phyloP scores from a whole-genome alignment of 2,797 vertebrate genomes.

The Labroides dimidiatus region DNA sequence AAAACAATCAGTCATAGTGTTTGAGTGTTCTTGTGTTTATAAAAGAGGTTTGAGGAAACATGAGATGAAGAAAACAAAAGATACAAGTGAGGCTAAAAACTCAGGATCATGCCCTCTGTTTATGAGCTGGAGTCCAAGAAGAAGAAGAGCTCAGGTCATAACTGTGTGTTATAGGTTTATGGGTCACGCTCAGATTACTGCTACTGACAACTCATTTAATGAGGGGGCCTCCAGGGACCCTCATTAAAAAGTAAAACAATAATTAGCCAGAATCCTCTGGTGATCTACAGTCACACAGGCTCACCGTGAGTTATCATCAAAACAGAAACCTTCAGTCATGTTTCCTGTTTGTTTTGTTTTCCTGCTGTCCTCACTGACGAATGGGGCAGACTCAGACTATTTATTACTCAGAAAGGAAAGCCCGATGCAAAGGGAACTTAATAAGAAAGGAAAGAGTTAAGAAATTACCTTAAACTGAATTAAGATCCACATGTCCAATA shows the following conservation, averaged over 20 bases:
- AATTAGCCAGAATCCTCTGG: constrained; percentile 29
- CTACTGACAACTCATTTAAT: constrained; percentile 58
- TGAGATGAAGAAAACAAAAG: constrained; percentile 32
- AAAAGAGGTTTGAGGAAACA: constrained; percentile 37
- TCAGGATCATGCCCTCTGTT: constrained; percentile 15
- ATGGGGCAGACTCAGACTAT: too few relatives aligned
- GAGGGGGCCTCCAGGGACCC: constrained; percentile 40
- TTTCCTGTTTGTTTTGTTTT: too few relatives aligned
- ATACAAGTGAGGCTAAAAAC: constrained; percentile 12
- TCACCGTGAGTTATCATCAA: constrained; percentile 34
- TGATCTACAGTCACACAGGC: constrained; percentile 19
- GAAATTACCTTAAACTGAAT: too few relatives aligned
- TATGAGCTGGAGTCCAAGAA: constrained; percentile 32
- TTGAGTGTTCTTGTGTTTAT: constrained; percentile 46
- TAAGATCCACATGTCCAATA: too few relatives aligned
- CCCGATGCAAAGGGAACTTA: too few relatives aligned
- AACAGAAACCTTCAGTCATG: constrained; percentile 16
- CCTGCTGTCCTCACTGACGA: too few relatives aligned
- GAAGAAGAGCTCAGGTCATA: constrained; percentile 29
- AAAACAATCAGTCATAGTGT: constrained; percentile 61
- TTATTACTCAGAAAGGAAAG: too few relatives aligned
- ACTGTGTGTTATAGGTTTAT: constrained; percentile 37
- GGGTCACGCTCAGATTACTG: constrained; percentile 42
- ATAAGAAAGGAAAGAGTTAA: too few relatives aligned
- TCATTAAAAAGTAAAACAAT: constrained; percentile 53